These are phyloP conservation scores for Callosobruchus maculatus DNA, from an alignment of 2,888 invertebrate genomes.

Conservation along the genomic window DNA sequence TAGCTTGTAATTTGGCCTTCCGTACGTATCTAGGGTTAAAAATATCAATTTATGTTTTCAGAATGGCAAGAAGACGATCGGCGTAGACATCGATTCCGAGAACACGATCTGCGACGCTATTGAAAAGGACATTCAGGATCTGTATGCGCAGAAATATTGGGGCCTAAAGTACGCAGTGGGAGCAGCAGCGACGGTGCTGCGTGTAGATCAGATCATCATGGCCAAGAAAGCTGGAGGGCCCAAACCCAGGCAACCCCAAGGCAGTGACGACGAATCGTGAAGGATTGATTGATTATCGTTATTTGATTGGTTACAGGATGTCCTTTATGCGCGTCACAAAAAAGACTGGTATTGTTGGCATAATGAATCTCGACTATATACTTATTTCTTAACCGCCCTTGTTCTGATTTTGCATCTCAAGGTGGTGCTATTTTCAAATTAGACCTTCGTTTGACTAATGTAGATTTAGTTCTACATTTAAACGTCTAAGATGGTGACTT, in stretches of 20 bases:
- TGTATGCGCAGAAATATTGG: constrained; percentile 86
- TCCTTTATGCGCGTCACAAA: no score
- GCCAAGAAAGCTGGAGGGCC: constrained; percentile 96
- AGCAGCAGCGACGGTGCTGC: constrained; percentile 87
- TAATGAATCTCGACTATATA: no score
- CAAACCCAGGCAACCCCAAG: constrained; percentile 65
- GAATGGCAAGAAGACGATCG: constrained; percentile 70
- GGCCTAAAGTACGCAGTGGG: constrained; percentile 92
- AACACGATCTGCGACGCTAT: constrained; percentile 70
- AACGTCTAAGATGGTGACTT: no score
- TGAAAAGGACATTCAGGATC: constrained; percentile 76
- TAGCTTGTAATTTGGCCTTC: no score
- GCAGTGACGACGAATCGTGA: constrained; percentile 67
- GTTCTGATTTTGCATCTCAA: no score
- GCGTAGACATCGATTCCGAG: constrained; percentile 85
- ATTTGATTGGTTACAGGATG: background rate
- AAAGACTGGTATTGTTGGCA: no score
- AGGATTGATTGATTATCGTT: constrained; percentile 3
- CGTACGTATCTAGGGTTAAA: no score
- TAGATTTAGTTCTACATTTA: no score
- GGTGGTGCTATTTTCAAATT: no score
- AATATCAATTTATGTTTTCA: constrained; percentile 30
- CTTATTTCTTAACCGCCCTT: no score
- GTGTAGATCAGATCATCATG: constrained; percentile 98
- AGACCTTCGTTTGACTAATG: no score